Conservation (phyloP, 2,113 vertebrate species). For the Peromyscus maniculatus region DNA sequence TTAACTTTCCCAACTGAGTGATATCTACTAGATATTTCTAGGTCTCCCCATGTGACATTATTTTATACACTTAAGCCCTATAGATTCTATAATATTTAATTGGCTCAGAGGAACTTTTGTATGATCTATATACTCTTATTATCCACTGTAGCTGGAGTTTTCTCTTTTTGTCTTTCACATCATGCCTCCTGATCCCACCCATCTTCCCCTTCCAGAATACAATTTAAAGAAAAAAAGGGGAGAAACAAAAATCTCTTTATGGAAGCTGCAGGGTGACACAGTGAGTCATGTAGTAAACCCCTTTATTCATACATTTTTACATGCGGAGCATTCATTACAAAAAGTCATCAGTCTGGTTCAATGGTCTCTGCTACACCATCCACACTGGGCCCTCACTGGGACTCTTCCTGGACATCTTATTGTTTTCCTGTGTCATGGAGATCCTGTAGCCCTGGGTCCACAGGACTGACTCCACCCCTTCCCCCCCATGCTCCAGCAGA, state of each 20-base stretch:
- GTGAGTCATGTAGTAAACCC: neutral
- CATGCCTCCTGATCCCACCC: no score
- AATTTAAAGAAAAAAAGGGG: neutral
- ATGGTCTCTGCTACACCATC: neutral
- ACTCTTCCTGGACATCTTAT: neutral
- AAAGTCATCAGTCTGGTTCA: neutral
- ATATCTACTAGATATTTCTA: neutral
- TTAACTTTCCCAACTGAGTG: neutral
- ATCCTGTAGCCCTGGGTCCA: neutral
- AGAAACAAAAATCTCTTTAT: neutral
- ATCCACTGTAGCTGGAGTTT: no score
- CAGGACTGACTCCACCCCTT: neutral
- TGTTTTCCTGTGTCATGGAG: neutral
- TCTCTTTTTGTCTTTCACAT: neutral
- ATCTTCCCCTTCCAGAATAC: neutral
- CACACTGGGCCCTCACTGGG: neutral
- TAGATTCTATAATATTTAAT: neutral
- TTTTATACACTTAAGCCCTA: conserved; percentile 9
- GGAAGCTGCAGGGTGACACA: neutral
- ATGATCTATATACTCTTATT: neutral
- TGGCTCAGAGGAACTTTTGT: neutral
- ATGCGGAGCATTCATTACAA: neutral
- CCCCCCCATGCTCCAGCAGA: neutral
- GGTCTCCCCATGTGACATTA: neutral
- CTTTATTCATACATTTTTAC: no score